phyloP scores from a whole-genome alignment of 2,113 vertebrate species.

The Puffinus mauretanicus region DNA sequence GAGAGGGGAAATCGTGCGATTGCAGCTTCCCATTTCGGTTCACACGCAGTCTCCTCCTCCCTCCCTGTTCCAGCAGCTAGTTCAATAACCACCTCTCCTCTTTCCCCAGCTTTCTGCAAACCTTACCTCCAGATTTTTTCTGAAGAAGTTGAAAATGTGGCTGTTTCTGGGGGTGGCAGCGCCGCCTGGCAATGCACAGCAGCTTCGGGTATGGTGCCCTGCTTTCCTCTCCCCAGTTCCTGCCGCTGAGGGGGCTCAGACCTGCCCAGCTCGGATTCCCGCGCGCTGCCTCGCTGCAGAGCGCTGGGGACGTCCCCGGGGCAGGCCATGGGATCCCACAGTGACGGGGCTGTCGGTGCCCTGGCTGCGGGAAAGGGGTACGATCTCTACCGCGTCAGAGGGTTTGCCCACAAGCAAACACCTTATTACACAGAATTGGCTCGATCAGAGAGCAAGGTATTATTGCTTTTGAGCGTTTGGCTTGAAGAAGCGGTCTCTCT shows the following conservation, averaged over 20 bases:
- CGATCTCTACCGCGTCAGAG: not conserved
- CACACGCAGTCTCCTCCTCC: not conserved
- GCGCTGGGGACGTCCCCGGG: not conserved
- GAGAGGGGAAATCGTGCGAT: fast-evolving
- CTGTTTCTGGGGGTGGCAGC: not conserved
- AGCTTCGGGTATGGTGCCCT: too few species aligned
- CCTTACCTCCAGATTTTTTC: not conserved
- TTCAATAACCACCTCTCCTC: not conserved
- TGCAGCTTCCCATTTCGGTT: not conserved
- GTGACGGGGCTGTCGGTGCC: too few species aligned
- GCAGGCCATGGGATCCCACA: not conserved
- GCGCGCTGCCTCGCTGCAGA: fast-evolving
- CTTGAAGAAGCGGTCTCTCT: not conserved
- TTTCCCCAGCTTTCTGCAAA: not conserved
- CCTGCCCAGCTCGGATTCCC: not conserved
- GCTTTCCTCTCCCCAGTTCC: not conserved
- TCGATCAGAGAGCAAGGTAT: not conserved
- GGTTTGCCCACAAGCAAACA: not conserved
- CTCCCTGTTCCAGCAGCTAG: not conserved
- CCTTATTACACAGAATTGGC: not conserved
- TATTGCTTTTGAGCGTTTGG: not conserved
- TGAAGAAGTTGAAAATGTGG: fast-evolving
- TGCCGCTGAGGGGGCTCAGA: not conserved
- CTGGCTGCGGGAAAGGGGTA: not conserved
- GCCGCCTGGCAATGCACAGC: not conserved